Conservation (phyloP, 2,797 vertebrate genomes). For the Podarcis lilfordi region DNA sequence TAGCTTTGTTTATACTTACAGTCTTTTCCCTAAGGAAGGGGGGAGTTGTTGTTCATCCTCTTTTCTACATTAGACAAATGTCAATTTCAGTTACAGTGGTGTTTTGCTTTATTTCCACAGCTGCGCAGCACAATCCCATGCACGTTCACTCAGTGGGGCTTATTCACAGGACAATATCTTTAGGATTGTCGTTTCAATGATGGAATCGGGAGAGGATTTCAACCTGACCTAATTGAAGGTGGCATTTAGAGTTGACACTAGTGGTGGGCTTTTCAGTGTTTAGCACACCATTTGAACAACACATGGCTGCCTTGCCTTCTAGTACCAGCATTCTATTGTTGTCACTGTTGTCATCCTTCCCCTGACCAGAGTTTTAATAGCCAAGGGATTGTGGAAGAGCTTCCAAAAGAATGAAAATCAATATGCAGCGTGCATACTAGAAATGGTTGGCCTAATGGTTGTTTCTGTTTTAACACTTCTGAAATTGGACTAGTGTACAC, state of each 20-base stretch:
- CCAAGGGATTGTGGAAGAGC: background rate
- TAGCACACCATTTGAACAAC: background rate
- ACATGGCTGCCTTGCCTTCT: background rate
- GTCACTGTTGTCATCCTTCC: background rate
- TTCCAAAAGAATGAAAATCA: constrained; percentile 28
- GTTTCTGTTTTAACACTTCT: background rate
- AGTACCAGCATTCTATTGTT: background rate
- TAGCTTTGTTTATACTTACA: constrained; percentile 21
- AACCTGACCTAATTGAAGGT: background rate
- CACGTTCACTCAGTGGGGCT: background rate
- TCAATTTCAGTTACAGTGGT: background rate
- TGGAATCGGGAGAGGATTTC: background rate
- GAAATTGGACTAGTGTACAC: background rate
- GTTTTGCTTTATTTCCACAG: constrained; percentile 1
- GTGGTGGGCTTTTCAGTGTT: background rate
- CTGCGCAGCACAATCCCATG: background rate
- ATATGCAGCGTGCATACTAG: background rate
- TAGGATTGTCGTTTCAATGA: background rate
- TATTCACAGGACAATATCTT: background rate
- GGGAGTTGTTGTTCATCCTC: background rate
- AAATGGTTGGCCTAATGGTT: background rate
- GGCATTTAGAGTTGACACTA: background rate
- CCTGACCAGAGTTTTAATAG: background rate
- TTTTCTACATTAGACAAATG: constrained; percentile 13
- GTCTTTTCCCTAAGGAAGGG: background rate